Conservation (phyloP, 2,888 invertebrate genomes). For the Andrena fulva region DNA sequence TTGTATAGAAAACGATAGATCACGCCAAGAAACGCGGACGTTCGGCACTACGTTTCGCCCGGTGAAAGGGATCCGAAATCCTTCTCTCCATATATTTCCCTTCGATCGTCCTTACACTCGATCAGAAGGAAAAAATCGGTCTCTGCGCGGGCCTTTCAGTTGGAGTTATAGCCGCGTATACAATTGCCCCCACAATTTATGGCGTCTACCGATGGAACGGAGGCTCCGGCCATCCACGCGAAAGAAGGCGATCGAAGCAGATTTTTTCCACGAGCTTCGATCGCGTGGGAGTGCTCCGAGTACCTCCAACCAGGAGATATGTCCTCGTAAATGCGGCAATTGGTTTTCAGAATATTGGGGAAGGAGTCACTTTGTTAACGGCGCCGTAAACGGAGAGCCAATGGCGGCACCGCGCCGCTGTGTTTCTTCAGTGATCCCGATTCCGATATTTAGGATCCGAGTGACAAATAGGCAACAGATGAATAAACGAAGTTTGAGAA, state of each 20-base stretch:
- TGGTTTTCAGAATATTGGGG: slow-evolving; percentile 40
- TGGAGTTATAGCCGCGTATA: slow-evolving; percentile 47
- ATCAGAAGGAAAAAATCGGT: slow-evolving; percentile 25
- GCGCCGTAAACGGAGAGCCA: slow-evolving; percentile 48
- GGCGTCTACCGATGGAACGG: slow-evolving; percentile 10
- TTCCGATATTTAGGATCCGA: neutral
- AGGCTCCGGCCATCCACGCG: slow-evolving; percentile 5
- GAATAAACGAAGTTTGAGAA: too few relatives aligned
- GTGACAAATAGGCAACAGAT: too few relatives aligned
- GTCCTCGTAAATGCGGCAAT: slow-evolving; percentile 43
- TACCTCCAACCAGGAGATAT: slow-evolving; percentile 30
- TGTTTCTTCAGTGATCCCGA: neutral
- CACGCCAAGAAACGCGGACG: neutral
- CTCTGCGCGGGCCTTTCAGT: slow-evolving; percentile 17
- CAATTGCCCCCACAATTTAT: slow-evolving; percentile 57
- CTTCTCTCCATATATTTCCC: slow-evolving; percentile 22
- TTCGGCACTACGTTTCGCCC: slow-evolving; percentile 17
- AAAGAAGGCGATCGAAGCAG: slow-evolving; percentile 20
- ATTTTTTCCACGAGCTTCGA: slow-evolving; percentile 35
- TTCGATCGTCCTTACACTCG: neutral
- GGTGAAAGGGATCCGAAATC: slow-evolving; percentile 24
- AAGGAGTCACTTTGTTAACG: slow-evolving; percentile 42
- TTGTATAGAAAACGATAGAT: slow-evolving; percentile 40
- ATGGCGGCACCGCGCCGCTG: slow-evolving; percentile 5
- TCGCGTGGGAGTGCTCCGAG: slow-evolving; percentile 14